A percentile compares a stretch with the other conserved stretches of the same genome.
Evolutionary conservation across 1,140 invertebrate species (phyloP).

Genomic region (Drosophila equinoxialis): DNA sequence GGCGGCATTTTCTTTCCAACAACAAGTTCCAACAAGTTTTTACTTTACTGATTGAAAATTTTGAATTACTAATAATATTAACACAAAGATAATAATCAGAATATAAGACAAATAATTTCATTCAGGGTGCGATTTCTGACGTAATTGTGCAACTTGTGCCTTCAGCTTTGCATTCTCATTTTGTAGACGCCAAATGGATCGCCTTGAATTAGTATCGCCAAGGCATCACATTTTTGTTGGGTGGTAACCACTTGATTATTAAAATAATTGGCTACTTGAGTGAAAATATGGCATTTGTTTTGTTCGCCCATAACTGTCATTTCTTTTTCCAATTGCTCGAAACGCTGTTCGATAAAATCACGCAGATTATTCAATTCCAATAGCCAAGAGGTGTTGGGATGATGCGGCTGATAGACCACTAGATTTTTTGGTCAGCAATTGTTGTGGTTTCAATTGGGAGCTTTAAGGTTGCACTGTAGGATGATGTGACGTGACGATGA

Average conservation of each 20-base stretch:
- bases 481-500: slow-evolving; percentile 66
- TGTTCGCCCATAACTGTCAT: slow-evolving; percentile 53
- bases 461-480: slow-evolving; percentile 17
- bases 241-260: slow-evolving; percentile 51
- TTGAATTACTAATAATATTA: too few species aligned
- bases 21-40: too few species aligned
- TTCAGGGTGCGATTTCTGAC: neutral
- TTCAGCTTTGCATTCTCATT: slow-evolving; percentile 63
- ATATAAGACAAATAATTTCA: slow-evolving; percentile 15
- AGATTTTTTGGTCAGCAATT: slow-evolving; percentile 41
- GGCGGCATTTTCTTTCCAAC: too few species aligned
- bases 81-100: neutral
- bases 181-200: slow-evolving; percentile 64
- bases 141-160: slow-evolving; percentile 39
- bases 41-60: too few species aligned
- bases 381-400: slow-evolving; percentile 15
- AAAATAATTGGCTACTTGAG: slow-evolving; percentile 50
- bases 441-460: slow-evolving; percentile 32
- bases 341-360: slow-evolving; percentile 50
- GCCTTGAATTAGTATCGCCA: slow-evolving; percentile 53
- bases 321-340: slow-evolving; percentile 56
- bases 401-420: slow-evolving; percentile 41
- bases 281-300: slow-evolving; percentile 53
- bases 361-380: slow-evolving; percentile 47
- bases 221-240: slow-evolving; percentile 55